These are phyloP conservation scores for Scortum barcoo DNA, from an alignment of 2,113 vertebrate species.

Conservation along the genomic window DNA sequence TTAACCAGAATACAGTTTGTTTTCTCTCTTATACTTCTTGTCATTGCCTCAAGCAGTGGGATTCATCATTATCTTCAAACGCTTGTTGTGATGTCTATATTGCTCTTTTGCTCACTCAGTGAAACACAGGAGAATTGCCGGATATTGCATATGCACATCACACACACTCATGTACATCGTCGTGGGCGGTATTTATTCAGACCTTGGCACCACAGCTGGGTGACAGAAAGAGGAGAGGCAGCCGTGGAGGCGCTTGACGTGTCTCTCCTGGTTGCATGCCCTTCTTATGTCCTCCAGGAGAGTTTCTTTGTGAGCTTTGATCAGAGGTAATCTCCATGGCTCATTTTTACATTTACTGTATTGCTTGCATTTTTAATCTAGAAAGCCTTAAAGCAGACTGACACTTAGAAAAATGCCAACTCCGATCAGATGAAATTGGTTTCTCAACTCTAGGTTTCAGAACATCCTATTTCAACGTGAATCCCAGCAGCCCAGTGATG, in stretches of 20 bases:
- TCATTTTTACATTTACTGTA: slow-evolving; percentile 47
- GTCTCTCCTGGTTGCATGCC: slow-evolving; percentile 39
- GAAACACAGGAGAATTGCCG: slow-evolving; percentile 41
- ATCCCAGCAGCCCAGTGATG: neutral
- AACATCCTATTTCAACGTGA: neutral
- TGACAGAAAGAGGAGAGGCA: slow-evolving; percentile 33
- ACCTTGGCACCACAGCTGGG: slow-evolving; percentile 29
- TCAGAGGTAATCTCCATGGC: slow-evolving; percentile 38
- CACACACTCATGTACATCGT: slow-evolving; percentile 26
- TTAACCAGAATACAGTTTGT: slow-evolving; percentile 66
- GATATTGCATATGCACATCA: slow-evolving; percentile 33
- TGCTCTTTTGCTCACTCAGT: slow-evolving; percentile 51
- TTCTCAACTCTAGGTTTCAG: neutral
- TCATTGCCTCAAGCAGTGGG: slow-evolving; percentile 69
- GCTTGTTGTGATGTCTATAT: slow-evolving; percentile 58
- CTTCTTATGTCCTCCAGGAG: slow-evolving; percentile 49
- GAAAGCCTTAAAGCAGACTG: slow-evolving; percentile 18
- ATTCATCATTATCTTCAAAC: slow-evolving; percentile 70
- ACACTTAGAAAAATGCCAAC: slow-evolving; percentile 5
- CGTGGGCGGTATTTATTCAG: slow-evolving; percentile 40
- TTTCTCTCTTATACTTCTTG: slow-evolving; percentile 58
- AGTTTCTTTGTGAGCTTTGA: slow-evolving; percentile 47
- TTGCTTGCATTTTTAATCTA: slow-evolving; percentile 32
- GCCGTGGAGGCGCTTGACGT: slow-evolving; percentile 29
- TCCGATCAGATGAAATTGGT: slow-evolving; percentile 5